Base-by-base conservation (phyloP, 53 echinoderm and acorn worm genomes). In the Zoroaster sp. region DNA sequence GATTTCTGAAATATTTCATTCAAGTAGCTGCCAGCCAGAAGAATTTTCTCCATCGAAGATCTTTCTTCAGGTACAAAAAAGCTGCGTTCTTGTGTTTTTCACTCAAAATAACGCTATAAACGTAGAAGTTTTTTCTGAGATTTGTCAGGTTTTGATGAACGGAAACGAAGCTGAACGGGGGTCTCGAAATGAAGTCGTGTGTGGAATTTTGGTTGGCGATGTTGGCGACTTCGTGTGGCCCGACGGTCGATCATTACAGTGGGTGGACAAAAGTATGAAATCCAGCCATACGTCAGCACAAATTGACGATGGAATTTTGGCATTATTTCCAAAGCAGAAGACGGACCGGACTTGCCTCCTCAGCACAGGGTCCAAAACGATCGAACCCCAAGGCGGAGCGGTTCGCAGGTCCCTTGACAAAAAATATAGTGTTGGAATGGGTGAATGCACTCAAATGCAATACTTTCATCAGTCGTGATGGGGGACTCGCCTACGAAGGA, bases 381-480 rank as follows among this genome's bases (percentile, higher is more conserved):
- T 14, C 12, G 10, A 79, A 71, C 17, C 93, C 94, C 4, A 78
- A 80, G 25, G 94, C 93, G 6, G 95, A 92, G 37, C 66, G 5
- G 3, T 96, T 88, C 53, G 54, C 18, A 3, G 91, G 90, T 35
- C 88, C 74, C 17, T 13, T 79, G 31, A 75, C 71, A 18, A 54
- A 73, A 20, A 42, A 76, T 47, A 67, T 68, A 25, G 45, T 95
- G 39, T 74, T 97, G 15, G 88, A 95, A 5, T 97, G 93, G 59
- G 72, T 97, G 49, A 97, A 97, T 74, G 44, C 66, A n/a, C n/a
- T n/a, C 1, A 93, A 89, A 32, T 97, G 97, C 72, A 37, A 85
- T 55, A 91, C 95, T 2, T 97, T 67, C 74, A 44, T 87, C 30
- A 86, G 67, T 47, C 66, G 36, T 10, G 65, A 51, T 42, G 97